Conservation (phyloP, 2,797 vertebrate species). For the Chrosomus eos region DNA sequence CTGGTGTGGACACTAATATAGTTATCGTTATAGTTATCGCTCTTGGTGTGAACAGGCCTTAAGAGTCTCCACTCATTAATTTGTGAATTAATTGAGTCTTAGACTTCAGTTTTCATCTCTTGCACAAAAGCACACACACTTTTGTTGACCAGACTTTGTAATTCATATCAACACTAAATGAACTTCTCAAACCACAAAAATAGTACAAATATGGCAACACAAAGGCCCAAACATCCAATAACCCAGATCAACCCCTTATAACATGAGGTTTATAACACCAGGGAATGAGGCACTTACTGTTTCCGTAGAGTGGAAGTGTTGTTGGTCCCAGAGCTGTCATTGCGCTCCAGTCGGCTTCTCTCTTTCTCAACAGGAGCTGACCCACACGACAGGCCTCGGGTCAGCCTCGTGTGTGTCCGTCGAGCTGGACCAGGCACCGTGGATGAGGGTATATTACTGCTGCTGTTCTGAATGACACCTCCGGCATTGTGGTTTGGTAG, state of each 20-base stretch:
- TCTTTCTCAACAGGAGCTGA: conserved; percentile 84
- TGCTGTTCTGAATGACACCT: conserved; percentile 55
- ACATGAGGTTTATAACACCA: neutral
- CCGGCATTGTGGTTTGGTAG: conserved; percentile 68
- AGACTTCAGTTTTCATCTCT: neutral
- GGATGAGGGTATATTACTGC: conserved; percentile 62
- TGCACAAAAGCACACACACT: neutral
- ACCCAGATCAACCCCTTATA: neutral
- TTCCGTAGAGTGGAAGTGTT: conserved; percentile 79
- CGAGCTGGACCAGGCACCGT: conserved; percentile 68
- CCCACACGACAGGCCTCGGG: conserved; percentile 82
- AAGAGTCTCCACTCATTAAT: neutral
- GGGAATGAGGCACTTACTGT: conserved; percentile 74
- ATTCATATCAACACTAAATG: neutral
- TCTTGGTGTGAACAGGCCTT: neutral
- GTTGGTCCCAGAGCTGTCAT: conserved; percentile 79
- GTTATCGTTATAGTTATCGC: neutral
- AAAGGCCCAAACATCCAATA: neutral
- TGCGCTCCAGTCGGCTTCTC: conserved; percentile 75
- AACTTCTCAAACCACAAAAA: neutral
- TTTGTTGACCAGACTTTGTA: conserved; percentile 6
- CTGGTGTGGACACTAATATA: neutral
- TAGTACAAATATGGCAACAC: neutral
- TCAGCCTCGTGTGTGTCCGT: conserved; percentile 80
- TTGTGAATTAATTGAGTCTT: neutral